Evolutionary conservation across 1,140 invertebrate genomes (phyloP).

Genomic region (Drosophila prosaltans): DNA sequence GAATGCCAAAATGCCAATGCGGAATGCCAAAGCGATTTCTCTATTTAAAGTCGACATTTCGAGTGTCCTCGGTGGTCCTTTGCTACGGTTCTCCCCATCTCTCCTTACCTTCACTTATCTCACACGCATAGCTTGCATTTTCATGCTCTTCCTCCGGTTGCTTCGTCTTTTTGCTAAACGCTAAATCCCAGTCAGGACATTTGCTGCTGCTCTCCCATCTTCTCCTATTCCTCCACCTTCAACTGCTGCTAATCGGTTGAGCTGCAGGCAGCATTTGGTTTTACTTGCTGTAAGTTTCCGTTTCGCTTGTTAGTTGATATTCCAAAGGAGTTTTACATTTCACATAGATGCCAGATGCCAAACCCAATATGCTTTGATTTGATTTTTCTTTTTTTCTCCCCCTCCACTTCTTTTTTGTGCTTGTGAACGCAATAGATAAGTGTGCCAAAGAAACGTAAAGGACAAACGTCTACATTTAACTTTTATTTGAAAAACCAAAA

Average conservation of each 20-base stretch:
- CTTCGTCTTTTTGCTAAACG: neutral
- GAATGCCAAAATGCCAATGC: conserved; percentile 43
- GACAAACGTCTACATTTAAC: neutral
- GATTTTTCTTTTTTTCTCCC: neutral
- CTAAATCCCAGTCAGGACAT: conserved; percentile 47
- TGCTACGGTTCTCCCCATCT: conserved; percentile 18
- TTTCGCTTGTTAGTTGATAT: conserved; percentile 53
- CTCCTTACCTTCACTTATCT: conserved; percentile 38
- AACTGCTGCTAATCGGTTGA: conserved; percentile 15
- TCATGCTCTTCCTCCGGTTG: conserved; percentile 30
- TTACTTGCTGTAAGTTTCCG: neutral
- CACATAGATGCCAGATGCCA: conserved; percentile 15
- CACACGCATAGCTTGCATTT: conserved; percentile 64
- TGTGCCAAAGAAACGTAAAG: neutral
- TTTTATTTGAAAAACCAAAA: neutral
- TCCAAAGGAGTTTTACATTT: conserved; percentile 62
- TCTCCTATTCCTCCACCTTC: conserved; percentile 10
- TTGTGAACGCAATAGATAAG: neutral
- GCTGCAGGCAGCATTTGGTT: neutral
- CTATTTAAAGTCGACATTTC: conserved; percentile 67
- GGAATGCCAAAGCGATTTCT: conserved; percentile 57
- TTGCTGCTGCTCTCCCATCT: neutral
- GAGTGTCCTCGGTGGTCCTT: conserved; percentile 31
- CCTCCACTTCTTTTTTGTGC: neutral
- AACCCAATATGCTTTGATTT: conserved; percentile 6